Evolutionary conservation across 1,140 invertebrate genomes (phyloP).

Genomic region (Brachionus paranguensis): DNA sequence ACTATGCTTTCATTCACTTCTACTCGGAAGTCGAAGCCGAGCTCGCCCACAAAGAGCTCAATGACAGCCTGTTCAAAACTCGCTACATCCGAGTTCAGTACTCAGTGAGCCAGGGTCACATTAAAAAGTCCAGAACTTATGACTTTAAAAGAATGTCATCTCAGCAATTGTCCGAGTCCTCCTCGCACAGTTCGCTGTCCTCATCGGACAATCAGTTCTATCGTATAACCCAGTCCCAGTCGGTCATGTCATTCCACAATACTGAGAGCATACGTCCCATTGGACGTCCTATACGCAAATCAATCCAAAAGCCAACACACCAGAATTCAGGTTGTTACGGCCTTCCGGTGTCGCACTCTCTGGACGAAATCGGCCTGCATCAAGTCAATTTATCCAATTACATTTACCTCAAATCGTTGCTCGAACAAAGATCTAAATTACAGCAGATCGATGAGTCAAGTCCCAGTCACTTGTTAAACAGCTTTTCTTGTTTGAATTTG

Average conservation of each 20-base stretch:
- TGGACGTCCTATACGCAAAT: neutral
- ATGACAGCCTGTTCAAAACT: constrained; percentile 18
- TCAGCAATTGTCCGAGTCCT: neutral
- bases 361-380: neutral
- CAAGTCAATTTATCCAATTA: neutral
- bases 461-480: neutral
- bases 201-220: neutral
- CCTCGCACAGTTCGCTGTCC: neutral
- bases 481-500: neutral
- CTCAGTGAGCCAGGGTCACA: constrained; percentile 6
- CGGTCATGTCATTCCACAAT: neutral
- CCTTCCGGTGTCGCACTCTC: neutral
- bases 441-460: neutral
- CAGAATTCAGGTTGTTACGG: neutral
- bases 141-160: neutral
- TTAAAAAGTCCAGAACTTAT: neutral
- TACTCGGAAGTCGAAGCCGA: neutral
- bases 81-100: constrained; percentile 30
- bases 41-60: neutral
- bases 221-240: neutral
- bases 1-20: constrained; percentile 33
- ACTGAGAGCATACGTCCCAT: neutral
- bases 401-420: neutral
- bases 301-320: neutral
- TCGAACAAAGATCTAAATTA: neutral